These are phyloP conservation scores for Montipora efflorescens DNA, from an alignment of 64 coral and sea anemone genomes.

Conservation along the genomic window DNA sequence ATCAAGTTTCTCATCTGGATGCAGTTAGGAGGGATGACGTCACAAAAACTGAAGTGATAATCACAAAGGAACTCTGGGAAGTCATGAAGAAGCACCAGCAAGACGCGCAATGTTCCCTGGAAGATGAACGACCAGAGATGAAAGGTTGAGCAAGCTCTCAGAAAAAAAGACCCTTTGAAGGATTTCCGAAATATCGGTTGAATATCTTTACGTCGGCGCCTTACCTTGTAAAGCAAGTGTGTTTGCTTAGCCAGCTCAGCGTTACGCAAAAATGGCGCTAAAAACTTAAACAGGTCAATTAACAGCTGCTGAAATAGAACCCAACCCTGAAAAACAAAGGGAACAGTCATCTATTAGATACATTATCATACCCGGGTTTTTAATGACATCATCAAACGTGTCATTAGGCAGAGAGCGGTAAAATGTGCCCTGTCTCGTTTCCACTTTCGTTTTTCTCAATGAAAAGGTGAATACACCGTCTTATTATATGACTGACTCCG, in stretches of 20 bases:
- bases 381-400: too few species aligned
- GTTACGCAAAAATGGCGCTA: constrained; percentile 97
- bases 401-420: too few species aligned
- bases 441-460: too few species aligned
- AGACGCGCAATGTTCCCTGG: constrained; percentile 94
- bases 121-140: not conserved
- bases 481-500: too few species aligned
- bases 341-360: too few species aligned
- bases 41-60: constrained; percentile 99
- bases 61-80: constrained; percentile 99
- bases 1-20: constrained; percentile 99
- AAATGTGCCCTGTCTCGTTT: too few species aligned
- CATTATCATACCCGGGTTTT: not conserved
- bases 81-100: constrained; percentile 95
- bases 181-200: not conserved
- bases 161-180: not conserved
- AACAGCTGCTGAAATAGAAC: constrained; percentile 94
- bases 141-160: not conserved
- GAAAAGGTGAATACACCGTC: too few species aligned
- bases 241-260: constrained; percentile 96
- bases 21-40: constrained; percentile 99
- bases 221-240: constrained; percentile 95
- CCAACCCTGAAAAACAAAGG: constrained; percentile 81
- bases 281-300: constrained; percentile 98
- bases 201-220: not conserved